Conservation (phyloP, 2,888 invertebrate species). For the Malthinus seriepunctatus region DNA sequence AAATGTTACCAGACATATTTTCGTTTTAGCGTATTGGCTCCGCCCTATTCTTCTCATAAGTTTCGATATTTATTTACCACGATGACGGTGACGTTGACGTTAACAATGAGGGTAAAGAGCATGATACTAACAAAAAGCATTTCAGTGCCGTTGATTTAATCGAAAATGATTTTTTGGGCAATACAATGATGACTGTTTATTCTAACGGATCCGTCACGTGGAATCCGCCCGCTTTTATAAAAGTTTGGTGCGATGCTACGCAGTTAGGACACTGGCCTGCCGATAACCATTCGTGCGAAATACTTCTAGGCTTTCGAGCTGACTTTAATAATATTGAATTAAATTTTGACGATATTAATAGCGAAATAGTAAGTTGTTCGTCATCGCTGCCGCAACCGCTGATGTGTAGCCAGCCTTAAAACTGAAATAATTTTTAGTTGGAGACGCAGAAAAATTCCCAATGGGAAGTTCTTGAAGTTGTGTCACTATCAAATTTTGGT, state of each 20-base stretch:
- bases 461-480: conserved; percentile 29
- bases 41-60: no score
- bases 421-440: conserved; percentile 8
- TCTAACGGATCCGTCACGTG: conserved; percentile 48
- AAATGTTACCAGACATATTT: no score
- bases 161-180: conserved; percentile 40
- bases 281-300: conserved; percentile 50
- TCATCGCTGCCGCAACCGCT: not conserved
- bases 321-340: conserved; percentile 40
- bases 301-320: conserved; percentile 50
- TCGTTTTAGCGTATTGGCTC: no score
- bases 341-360: conserved; percentile 37
- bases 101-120: no score
- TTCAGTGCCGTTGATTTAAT: conserved; percentile 44
- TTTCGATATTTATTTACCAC: no score
- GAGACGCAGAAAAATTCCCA: conserved; percentile 20
- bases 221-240: conserved; percentile 44
- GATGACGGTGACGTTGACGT: no score
- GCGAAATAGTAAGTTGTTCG: conserved; percentile 37
- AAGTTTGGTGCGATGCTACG: conserved; percentile 48
- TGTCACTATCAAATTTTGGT: conserved; percentile 16
- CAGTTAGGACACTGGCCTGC: conserved; percentile 53
- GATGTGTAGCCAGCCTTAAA: not conserved
- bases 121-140: not conserved
- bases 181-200: conserved; percentile 42